phyloP scores from a whole-genome alignment of 1,140 invertebrate genomes.

The Cydia amplana region DNA sequence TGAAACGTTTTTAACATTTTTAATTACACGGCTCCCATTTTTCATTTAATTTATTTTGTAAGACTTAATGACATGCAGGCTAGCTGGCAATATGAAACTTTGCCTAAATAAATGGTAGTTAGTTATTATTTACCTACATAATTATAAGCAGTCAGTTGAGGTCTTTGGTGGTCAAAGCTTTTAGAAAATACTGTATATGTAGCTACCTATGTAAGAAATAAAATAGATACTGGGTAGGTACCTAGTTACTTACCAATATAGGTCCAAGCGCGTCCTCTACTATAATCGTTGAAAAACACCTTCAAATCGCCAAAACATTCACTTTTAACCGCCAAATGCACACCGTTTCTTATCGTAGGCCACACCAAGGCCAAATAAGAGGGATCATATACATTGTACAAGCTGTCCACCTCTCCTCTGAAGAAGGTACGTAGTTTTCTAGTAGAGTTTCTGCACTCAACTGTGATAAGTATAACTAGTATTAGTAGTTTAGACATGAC shows the following conservation, averaged over 20 bases:
- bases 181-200: too few species aligned
- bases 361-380: conserved; percentile 74
- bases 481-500: neutral
- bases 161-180: too few species aligned
- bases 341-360: conserved; percentile 74
- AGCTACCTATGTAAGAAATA: neutral
- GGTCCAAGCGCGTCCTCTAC: conserved; percentile 71
- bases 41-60: too few species aligned
- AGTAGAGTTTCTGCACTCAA: neutral
- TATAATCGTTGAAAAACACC: conserved; percentile 67
- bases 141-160: too few species aligned
- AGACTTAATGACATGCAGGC: too few species aligned
- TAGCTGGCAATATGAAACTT: too few species aligned
- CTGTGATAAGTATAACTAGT: neutral
- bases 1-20: too few species aligned
- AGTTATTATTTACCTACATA: too few species aligned
- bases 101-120: too few species aligned
- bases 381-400: conserved; percentile 73
- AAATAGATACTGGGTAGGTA: conserved; percentile 7
- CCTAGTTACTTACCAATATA: conserved; percentile 65
- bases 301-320: conserved; percentile 69
- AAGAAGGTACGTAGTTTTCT: conserved; percentile 37
- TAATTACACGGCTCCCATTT: too few species aligned
- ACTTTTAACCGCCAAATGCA: conserved; percentile 63
- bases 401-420: conserved; percentile 59